phyloP scores from a whole-genome alignment of 1,140 invertebrate genomes.

The Trichogramma pretiosum region DNA sequence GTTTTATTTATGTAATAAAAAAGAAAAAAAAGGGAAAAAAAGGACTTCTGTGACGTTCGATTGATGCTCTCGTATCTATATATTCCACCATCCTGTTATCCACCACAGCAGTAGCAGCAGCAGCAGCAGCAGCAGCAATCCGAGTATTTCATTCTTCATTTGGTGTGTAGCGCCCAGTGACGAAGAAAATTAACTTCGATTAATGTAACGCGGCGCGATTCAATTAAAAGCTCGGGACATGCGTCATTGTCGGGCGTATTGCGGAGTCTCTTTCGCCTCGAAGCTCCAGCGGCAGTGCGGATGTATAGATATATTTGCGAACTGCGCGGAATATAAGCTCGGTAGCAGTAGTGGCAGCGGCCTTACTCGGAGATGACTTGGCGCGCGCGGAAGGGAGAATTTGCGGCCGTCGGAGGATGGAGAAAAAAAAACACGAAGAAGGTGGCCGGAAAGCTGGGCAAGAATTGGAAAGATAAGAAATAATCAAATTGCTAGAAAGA shows the following conservation, averaged over 20 bases:
- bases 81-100: no score
- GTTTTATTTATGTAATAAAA: no score
- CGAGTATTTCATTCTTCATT: slow-evolving; percentile 3
- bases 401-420: no score
- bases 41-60: no score
- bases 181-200: slow-evolving; percentile 16
- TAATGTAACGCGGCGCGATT: slow-evolving; percentile 5
- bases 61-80: no score
- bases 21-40: no score
- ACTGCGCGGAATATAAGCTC: no score
- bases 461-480: slow-evolving; percentile 16
- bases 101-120: no score
- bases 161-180: not conserved
- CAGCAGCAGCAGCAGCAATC: no score
- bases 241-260: not conserved
- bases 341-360: no score
- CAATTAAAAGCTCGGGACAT: not conserved
- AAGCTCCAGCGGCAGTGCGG: not conserved
- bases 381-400: no score
- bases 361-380: no score
- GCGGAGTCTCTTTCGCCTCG: not conserved
- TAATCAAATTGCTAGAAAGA: slow-evolving; percentile 13
- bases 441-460: not conserved
- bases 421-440: slow-evolving; percentile 5
- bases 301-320: not conserved